Percentiles rank a stretch among this genome's conserved stretches.
These are phyloP conservation scores for Osmoderma eremita DNA, from an alignment of 2,888 invertebrate species.

Conservation along the genomic window DNA sequence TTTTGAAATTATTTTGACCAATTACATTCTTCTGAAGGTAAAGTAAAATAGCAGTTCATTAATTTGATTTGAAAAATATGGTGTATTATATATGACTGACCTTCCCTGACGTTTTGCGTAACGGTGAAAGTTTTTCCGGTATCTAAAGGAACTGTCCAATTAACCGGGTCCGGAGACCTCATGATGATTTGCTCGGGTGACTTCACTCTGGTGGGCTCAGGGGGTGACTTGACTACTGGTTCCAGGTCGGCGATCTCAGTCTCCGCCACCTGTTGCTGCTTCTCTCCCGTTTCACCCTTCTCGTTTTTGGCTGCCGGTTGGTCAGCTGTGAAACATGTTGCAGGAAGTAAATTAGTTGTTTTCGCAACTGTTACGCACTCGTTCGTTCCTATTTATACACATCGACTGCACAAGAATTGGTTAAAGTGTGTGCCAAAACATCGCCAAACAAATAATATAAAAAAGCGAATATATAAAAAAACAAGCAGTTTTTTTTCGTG, in stretches of 20 bases:
- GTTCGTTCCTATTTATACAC: conserved; percentile 1
- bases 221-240: conserved; percentile 89
- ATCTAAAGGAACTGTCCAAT: conserved; percentile 94
- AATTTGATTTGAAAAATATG: too few relatives aligned
- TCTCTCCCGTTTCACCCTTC: conserved; percentile 48
- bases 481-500: conserved; percentile 24
- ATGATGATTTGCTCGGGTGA: conserved; percentile 93
- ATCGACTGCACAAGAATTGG: conserved; percentile 32
- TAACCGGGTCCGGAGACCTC: conserved; percentile 93
- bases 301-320: conserved; percentile 40
- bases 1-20: too few relatives aligned
- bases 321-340: conserved; percentile 39
- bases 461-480: conserved; percentile 2
- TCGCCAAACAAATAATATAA: conserved; percentile 53
- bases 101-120: conserved; percentile 88
- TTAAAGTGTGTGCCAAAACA: conserved; percentile 61
- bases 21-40: too few relatives aligned
- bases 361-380: too few relatives aligned
- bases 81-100: too few relatives aligned
- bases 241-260: conserved; percentile 66
- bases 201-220: conserved; percentile 92
- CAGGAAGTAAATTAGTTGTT: conserved; percentile 3
- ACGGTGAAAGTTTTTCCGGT: conserved; percentile 94
- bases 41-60: too few relatives aligned
- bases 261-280: conserved; percentile 58